Evolutionary conservation across 1,140 invertebrate genomes (phyloP), one percentile per base, ranked within the genome.

Genomic region (Diabrotica undecimpunctata): DNA sequence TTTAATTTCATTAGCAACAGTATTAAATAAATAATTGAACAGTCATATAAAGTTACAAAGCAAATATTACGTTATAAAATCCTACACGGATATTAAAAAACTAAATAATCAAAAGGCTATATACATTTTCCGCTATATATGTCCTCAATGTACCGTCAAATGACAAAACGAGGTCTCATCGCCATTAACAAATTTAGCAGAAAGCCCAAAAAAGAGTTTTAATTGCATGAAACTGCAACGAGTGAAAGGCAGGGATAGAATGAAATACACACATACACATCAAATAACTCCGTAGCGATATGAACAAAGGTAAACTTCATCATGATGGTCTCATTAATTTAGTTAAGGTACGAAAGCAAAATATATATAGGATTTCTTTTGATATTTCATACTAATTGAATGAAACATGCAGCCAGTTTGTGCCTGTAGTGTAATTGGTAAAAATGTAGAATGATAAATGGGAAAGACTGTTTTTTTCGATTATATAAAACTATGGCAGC

Each of bases 351-450:
- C 3, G 6, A 46, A 46, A 46, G 41, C 41, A n/a, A 46, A n/a
- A 46, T 10, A 25, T 25, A 25, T 25, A 25, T 25, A 46, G n/a
- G 8, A 46, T 46, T 46, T 46, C 41, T 46, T 46, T 46, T 46
- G 41, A 46, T 46, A 46, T 46, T 46, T 46, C 41, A 46, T 46
- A 46, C 41, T 46, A n/a, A 46, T 46, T 46, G 41, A 46, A 46
- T 46, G n/a, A 46, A 46, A 46, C 41, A 46, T n/a, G n/a, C n/a
- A 46, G 8, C n/a, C 41, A 46, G 41, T 46, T 46, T 46, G 8
- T 10, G 8, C 8, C 41, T 46, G 41, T 8, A 10, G n/a, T 10
- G n/a, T 46, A 46, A 46, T n/a, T 6, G 5, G 41, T 46, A n/a
- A n/a, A 46, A 46, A 46, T 8, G 41, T 25, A 25, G 1, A 25